Conservation (phyloP, 2,113 vertebrate genomes). For the Corythaeola cristata region DNA sequence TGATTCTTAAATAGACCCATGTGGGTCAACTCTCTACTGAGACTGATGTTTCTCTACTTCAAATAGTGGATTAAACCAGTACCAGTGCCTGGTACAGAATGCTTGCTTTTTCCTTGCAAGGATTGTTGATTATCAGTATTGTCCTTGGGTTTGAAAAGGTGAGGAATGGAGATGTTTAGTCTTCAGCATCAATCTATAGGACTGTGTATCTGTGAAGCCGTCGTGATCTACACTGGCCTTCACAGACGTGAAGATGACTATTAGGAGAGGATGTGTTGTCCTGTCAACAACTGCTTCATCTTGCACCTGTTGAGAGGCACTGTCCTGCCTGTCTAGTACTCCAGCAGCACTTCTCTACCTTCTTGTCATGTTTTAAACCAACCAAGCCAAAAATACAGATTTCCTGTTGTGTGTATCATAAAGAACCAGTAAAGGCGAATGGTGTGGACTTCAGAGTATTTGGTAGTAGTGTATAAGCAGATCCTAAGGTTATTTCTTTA, state of each 20-base stretch:
- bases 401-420: background rate
- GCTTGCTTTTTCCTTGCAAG: background rate
- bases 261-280: background rate
- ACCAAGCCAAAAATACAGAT: background rate
- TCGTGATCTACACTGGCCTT: fast-evolving
- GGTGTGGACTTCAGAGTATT: background rate
- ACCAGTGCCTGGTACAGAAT: background rate
- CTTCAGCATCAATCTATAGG: background rate
- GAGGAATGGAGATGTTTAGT: background rate
- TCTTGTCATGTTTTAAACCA: background rate
- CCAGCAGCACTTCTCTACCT: background rate
- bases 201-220: background rate
- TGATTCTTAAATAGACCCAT: background rate
- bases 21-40: background rate
- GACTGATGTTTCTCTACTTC: background rate
- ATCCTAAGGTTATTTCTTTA: background rate
- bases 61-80: background rate
- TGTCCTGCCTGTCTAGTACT: background rate
- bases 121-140: background rate
- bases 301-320: background rate
- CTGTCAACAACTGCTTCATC: fast-evolving
- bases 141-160: background rate
- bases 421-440: background rate
- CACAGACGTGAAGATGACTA: background rate
- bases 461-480: background rate